These are phyloP conservation scores for Caenorhabditis imperialis DNA, from an alignment of 2,888 invertebrate species.

Conservation along the genomic window DNA sequence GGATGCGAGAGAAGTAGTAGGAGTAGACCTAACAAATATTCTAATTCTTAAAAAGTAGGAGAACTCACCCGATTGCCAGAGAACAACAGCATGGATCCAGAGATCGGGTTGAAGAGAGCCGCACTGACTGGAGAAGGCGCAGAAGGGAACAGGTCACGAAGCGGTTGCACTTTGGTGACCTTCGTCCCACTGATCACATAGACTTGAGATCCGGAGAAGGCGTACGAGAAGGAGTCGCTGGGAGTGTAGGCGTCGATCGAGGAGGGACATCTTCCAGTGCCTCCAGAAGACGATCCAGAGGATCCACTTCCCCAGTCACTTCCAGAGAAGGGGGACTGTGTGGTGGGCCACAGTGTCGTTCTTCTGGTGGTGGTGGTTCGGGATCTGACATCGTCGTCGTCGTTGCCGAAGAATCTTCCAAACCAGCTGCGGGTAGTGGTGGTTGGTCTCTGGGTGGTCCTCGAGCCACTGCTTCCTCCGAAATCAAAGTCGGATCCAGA, in stretches of 20 bases:
- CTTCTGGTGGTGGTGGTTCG: slow-evolving; percentile 37
- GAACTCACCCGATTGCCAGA: slow-evolving; percentile 60
- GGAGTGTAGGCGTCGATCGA: slow-evolving; percentile 65
- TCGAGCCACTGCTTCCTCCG: neutral
- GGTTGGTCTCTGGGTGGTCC: slow-evolving; percentile 40
- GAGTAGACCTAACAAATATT: slow-evolving; percentile 70
- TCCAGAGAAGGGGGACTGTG: slow-evolving; percentile 32
- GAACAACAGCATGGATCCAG: slow-evolving; percentile 69
- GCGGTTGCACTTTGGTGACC: slow-evolving; percentile 59
- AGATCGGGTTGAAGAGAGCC: slow-evolving; percentile 64
- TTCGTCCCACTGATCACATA: slow-evolving; percentile 63
- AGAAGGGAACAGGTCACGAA: slow-evolving; percentile 64
- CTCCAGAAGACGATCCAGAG: slow-evolving; percentile 6
- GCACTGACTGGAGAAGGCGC: slow-evolving; percentile 60
- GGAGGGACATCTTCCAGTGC: slow-evolving; percentile 55
- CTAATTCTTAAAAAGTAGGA: neutral
- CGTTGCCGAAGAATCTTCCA: slow-evolving; percentile 60
- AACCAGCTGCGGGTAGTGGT: slow-evolving; percentile 59
- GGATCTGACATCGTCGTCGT: slow-evolving; percentile 25
- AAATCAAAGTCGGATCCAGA: slow-evolving; percentile 22
- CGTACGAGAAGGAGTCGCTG: slow-evolving; percentile 65
- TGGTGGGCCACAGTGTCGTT: slow-evolving; percentile 34
- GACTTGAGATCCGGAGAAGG: slow-evolving; percentile 71
- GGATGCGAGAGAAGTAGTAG: slow-evolving; percentile 66
- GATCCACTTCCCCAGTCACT: slow-evolving; percentile 35